Conservation (phyloP, 37 sponge, comb jelly and placozoan species). For the Trichoplax adhaerens region DNA sequence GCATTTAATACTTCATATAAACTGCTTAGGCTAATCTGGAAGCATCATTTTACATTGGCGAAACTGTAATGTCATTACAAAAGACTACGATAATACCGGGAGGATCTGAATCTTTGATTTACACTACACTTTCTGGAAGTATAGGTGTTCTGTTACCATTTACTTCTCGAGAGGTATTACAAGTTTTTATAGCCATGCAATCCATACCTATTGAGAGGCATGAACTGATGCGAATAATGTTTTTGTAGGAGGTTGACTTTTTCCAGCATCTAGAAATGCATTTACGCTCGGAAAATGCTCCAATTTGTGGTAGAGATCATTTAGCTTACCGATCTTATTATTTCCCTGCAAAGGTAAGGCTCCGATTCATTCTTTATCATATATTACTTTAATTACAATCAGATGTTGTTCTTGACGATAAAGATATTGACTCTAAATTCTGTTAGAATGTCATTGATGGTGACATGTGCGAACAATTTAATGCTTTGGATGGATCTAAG, state of each 20-base stretch:
- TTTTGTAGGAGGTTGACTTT: constrained; percentile 82
- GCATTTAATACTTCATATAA: too few species aligned
- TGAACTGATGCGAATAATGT: too few species aligned
- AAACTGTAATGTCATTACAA: constrained; percentile 69
- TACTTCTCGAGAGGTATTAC: constrained; percentile 65
- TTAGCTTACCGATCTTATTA: constrained; percentile 83
- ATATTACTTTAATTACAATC: too few species aligned
- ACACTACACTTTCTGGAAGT: constrained; percentile 84
- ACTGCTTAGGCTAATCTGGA: too few species aligned
- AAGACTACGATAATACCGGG: constrained; percentile 89
- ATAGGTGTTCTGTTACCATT: constrained; percentile 88
- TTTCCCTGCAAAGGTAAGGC: constrained; percentile 55
- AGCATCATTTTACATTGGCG: constrained; percentile 46
- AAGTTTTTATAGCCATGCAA: neutral
- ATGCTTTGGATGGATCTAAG: constrained; percentile 75
- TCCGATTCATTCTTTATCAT: too few species aligned
- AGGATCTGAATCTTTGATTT: constrained; percentile 82
- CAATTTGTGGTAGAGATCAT: constrained; percentile 80
- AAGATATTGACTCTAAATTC: too few species aligned
- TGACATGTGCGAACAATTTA: constrained; percentile 94
- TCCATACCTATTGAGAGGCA: too few species aligned
- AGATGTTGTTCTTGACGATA: too few species aligned
- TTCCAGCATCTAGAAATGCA: constrained; percentile 99
- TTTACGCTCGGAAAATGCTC: constrained; percentile 69
- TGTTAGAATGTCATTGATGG: constrained; percentile 57